Evolutionary conservation across 2,888 invertebrate genomes (phyloP).

Genomic region (Pyrrhosoma nymphula): DNA sequence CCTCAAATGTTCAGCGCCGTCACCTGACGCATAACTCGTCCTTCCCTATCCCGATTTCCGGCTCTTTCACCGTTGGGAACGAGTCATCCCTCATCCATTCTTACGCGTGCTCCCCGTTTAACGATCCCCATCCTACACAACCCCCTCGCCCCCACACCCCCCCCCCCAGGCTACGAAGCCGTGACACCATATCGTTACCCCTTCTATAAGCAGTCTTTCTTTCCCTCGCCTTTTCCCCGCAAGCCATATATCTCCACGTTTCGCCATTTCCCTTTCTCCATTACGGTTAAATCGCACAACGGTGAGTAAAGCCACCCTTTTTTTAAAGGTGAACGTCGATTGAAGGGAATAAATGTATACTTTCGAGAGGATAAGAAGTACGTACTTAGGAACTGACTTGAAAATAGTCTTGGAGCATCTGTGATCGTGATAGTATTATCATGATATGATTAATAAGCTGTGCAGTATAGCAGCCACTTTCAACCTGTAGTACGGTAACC

Average conservation of each 20-base stretch:
- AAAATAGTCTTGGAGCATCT: too few species aligned
- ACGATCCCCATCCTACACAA: neutral
- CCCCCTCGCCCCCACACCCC: neutral
- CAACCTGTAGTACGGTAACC: too few species aligned
- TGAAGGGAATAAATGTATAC: neutral
- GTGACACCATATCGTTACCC: neutral
- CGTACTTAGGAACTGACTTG: too few species aligned
- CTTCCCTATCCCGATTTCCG: neutral
- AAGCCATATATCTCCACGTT: neutral
- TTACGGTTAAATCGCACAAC: neutral
- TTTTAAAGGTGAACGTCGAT: neutral
- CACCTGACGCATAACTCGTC: neutral
- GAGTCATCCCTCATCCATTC: neutral
- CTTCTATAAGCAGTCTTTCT: neutral
- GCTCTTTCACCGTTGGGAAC: neutral
- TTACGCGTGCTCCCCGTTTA: conserved; percentile 4
- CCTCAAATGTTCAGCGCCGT: neutral
- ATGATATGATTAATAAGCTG: too few species aligned
- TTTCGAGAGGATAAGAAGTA: too few species aligned
- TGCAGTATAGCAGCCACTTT: too few species aligned
- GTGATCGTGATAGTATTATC: too few species aligned
- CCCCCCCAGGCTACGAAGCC: neutral
- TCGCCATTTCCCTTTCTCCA: neutral
- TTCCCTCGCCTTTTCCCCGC: neutral
- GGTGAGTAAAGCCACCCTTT: neutral